Evolutionary conservation across 2,888 invertebrate species (phyloP).

Genomic region (Cantharis nigra): DNA sequence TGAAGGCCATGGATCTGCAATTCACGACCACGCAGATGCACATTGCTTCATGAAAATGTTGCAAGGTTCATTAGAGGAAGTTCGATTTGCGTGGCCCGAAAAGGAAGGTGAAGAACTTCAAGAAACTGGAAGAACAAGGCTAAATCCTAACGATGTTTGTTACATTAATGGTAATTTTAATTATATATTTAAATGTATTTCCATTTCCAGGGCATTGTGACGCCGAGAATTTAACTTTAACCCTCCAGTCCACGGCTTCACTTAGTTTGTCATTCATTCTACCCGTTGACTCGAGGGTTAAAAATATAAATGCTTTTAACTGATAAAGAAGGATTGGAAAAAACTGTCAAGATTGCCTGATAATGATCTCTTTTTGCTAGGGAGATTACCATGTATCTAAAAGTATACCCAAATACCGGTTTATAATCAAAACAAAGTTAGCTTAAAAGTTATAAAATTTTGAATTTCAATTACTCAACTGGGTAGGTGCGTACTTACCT

Average conservation of each 20-base stretch:
- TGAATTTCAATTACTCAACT: too few species aligned
- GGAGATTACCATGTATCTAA: too few species aligned
- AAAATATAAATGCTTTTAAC: neutral
- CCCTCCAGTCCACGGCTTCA: too few species aligned
- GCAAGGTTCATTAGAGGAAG: constrained; percentile 81
- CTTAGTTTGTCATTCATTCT: too few species aligned
- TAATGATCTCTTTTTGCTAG: neutral
- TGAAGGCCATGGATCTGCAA: constrained; percentile 90
- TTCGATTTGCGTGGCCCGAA: constrained; percentile 82
- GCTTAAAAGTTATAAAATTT: too few species aligned
- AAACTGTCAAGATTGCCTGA: neutral
- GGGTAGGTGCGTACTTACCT: too few species aligned
- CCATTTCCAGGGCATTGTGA: too few species aligned
- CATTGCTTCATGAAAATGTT: constrained; percentile 98
- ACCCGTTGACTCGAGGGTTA: too few species aligned
- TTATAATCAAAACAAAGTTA: too few species aligned
- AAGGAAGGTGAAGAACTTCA: constrained; percentile 45
- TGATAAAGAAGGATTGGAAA: neutral
- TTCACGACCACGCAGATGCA: constrained; percentile 95
- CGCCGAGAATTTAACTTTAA: too few species aligned
- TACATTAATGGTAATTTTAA: constrained; percentile 86
- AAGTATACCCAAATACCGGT: too few species aligned
- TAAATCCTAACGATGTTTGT: constrained; percentile 79
- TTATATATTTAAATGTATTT: too few species aligned
- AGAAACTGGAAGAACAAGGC: constrained; percentile 65